Percentiles rank a stretch among this genome's conserved stretches.
Conservation (phyloP, 2,797 vertebrate species). For the Sternotherus odoratus region DNA sequence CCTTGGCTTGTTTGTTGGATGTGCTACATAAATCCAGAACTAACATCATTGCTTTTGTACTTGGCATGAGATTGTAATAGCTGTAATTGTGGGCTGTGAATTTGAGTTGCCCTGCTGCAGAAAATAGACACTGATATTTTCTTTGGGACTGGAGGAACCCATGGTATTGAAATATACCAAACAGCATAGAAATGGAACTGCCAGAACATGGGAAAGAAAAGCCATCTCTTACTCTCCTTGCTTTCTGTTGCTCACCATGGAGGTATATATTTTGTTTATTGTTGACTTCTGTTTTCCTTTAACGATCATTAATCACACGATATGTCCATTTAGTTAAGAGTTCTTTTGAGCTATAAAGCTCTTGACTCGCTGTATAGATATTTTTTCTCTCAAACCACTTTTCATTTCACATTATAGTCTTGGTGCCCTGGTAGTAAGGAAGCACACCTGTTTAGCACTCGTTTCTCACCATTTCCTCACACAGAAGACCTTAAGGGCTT, state of each 20-base stretch:
- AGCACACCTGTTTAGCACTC: not conserved
- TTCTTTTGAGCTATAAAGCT: not conserved
- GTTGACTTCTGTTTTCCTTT: not conserved
- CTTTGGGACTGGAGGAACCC: not conserved
- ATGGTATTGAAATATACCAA: not conserved
- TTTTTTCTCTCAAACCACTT: not conserved
- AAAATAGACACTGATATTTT: not conserved
- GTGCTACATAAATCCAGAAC: not conserved
- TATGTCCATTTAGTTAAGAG: not conserved
- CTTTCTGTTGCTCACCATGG: not conserved
- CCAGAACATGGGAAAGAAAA: not conserved
- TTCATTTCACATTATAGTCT: not conserved
- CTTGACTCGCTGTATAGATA: not conserved
- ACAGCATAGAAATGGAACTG: not conserved
- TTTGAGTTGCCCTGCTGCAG: not conserved
- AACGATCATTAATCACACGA: not conserved
- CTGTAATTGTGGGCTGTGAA: not conserved
- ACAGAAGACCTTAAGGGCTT: no score
- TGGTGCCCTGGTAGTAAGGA: not conserved
- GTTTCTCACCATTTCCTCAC: not conserved
- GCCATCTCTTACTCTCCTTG: not conserved
- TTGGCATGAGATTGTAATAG: not conserved
- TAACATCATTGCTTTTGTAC: not conserved
- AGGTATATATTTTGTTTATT: no score
- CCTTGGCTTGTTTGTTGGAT: not conserved